Base-by-base conservation (phyloP, 2,888 invertebrate genomes). In the Orthosia cruda region DNA sequence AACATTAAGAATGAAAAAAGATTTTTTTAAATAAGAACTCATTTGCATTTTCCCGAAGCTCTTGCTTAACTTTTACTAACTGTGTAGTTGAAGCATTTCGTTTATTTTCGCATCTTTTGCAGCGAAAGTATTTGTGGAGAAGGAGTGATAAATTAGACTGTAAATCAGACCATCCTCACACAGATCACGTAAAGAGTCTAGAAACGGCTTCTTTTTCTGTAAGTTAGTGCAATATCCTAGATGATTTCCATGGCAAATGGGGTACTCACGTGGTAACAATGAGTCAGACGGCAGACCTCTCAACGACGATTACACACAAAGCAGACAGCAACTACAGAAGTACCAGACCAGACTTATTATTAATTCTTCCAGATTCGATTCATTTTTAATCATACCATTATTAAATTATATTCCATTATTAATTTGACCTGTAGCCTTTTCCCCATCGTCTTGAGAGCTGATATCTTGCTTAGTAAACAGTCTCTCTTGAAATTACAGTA, bases 281-380 rank as follows among this genome's bases (percentile, higher is more conserved):
- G 87, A 87, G 74, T 87, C 87, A 88, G 83, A 57, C 32, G 74
- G 88, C 87, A 88, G 83, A 57, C 32, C 58, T 67, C 74, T 65
- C 66, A 70, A 74, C 54, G 61, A 75, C 74, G 52, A 47, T 18
- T 15, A 13, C 16, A 5, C 23, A 74, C 47, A 45, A 61, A 40
- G 40, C 18, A 84, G 50, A 66, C 12, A 32, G 13, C 9, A 61
- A 45, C 13, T n/a, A 40, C 62, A 82, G 81, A 74, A 82, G 65
- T 11, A 47, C 49, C 40, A 74, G 12, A 47, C 45, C 45, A 4
- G 26, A 13, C 26, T 20, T 11, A 54, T 3, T 13, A 32, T 32
- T 20, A n/a, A 32, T 15, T 55, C 11, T 40, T 16, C 7, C 0
- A 16, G 18, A 26, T 26, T 9, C 20, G 4, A 54, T 11, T 1